Evolutionary conservation across 2,888 invertebrate genomes (phyloP).

Genomic region (Arctia plantaginis): DNA sequence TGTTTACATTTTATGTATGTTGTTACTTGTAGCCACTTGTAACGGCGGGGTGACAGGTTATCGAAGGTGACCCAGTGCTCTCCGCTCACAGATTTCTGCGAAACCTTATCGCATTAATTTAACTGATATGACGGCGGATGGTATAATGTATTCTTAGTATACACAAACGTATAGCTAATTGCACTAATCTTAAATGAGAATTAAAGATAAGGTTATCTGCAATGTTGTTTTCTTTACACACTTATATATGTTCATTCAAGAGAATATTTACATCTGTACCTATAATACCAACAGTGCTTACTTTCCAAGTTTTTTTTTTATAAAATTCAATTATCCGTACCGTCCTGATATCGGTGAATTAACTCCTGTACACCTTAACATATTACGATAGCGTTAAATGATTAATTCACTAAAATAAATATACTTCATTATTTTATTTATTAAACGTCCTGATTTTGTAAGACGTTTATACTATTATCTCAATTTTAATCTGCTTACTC

Average conservation of each 20-base stretch:
- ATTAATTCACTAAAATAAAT: too few species aligned
- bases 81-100: constrained; percentile 48
- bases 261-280: too few species aligned
- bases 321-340: too few species aligned
- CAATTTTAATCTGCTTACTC: too few species aligned
- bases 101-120: constrained; percentile 41
- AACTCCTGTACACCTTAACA: too few species aligned
- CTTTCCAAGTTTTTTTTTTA: too few species aligned
- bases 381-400: too few species aligned
- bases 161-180: constrained; percentile 14
- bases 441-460: too few species aligned
- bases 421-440: too few species aligned
- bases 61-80: constrained; percentile 30
- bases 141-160: constrained; percentile 25
- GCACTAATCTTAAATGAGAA: constrained; percentile 12
- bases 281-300: too few species aligned
- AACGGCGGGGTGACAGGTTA: constrained; percentile 36
- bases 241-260: constrained; percentile 2
- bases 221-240: constrained; percentile 25
- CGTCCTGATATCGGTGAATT: too few species aligned
- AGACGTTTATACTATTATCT: too few species aligned
- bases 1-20: constrained; percentile 12
- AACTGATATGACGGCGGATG: constrained; percentile 32
- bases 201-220: constrained; percentile 23
- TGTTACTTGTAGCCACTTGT: constrained; percentile 19